Conservation (phyloP, 1,140 invertebrate species). For the Bombus ignitus region DNA sequence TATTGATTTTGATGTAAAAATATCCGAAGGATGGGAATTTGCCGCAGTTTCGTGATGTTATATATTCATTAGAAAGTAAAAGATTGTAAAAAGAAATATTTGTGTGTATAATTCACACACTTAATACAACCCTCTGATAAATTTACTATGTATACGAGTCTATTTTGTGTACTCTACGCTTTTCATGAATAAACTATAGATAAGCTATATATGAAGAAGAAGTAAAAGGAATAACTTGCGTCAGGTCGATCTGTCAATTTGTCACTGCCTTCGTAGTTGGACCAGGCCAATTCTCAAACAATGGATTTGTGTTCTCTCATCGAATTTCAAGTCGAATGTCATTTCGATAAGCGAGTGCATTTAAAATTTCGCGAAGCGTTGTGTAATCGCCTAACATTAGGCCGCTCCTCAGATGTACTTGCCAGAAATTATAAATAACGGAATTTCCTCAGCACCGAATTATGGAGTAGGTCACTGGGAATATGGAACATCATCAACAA, state of each 20-base stretch:
- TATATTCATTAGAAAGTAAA: no score
- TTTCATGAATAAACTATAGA: neutral
- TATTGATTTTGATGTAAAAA: no score
- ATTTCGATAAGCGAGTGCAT: constrained; percentile 27
- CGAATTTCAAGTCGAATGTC: neutral
- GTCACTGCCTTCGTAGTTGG: neutral
- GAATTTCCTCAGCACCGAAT: constrained; percentile 73
- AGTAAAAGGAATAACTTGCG: neutral
- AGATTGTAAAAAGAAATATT: no score
- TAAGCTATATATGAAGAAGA: neutral
- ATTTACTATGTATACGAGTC: no score
- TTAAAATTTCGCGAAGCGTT: constrained; percentile 70
- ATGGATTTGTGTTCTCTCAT: neutral
- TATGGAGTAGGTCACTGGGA: constrained; percentile 70
- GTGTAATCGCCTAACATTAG: constrained; percentile 78
- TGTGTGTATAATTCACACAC: no score
- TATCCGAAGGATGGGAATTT: no score
- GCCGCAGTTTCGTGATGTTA: no score
- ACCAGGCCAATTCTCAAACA: neutral
- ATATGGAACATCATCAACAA: constrained; percentile 72
- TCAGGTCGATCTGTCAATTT: neutral
- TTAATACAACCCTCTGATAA: no score
- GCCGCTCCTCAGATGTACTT: constrained; percentile 69
- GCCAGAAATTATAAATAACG: constrained; percentile 83
- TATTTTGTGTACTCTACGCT: no score